Evolutionary conservation across 2,113 vertebrate species (phyloP).

Genomic region (Pelodiscus sinensis): DNA sequence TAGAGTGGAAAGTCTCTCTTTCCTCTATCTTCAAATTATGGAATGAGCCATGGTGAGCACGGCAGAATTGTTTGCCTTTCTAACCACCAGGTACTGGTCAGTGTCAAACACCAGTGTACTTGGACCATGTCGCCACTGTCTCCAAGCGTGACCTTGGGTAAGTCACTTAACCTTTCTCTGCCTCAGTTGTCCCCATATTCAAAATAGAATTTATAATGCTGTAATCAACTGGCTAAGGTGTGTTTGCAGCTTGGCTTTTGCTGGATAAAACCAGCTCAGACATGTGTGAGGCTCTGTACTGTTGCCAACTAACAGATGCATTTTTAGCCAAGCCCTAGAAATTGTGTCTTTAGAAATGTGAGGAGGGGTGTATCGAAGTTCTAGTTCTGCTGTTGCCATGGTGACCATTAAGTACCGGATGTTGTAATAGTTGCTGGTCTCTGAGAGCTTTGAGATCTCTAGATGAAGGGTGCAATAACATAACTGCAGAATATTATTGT

Average conservation of each 20-base stretch:
- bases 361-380: neutral
- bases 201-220: neutral
- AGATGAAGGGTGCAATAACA: neutral
- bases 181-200: neutral
- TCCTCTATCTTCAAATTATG: neutral
- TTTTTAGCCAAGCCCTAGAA: neutral
- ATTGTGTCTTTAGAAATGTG: neutral
- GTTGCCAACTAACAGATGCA: neutral
- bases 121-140: neutral
- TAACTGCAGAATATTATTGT: neutral
- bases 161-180: neutral
- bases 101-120: neutral
- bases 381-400: neutral
- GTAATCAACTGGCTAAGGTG: neutral
- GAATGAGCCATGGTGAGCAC: neutral
- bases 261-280: neutral
- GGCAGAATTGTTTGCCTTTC: neutral
- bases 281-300: neutral
- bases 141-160: neutral
- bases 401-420: neutral
- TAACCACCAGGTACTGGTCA: neutral
- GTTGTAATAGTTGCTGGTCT: neutral
- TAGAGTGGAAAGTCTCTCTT: neutral
- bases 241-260: neutral
- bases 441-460: neutral